These are phyloP conservation scores for Zosterops japonicus DNA, from an alignment of 2,113 vertebrate species.

Conservation along the genomic window DNA sequence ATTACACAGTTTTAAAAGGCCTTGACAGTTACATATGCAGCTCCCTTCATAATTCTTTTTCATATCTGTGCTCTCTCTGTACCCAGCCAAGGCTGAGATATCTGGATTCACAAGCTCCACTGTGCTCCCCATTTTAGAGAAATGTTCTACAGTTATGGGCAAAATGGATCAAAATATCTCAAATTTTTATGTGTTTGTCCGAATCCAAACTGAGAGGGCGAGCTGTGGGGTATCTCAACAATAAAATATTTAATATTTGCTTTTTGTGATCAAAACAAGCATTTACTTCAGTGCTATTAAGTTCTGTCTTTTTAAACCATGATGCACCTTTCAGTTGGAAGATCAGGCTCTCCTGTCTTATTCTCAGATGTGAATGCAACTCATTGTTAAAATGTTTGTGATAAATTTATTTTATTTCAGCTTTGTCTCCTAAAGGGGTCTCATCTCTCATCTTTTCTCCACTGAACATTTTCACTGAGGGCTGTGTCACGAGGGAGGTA, in stretches of 20 bases:
- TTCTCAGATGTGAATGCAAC: neutral
- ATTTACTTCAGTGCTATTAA: neutral
- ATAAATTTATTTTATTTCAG: neutral
- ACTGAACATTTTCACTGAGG: neutral
- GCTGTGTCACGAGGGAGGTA: fast-evolving
- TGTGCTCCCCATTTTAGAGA: neutral
- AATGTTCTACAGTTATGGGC: neutral
- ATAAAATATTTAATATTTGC: neutral
- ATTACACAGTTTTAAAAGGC: neutral
- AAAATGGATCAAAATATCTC: neutral
- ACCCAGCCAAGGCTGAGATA: too few relatives aligned
- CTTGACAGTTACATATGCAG: neutral
- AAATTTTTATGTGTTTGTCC: neutral
- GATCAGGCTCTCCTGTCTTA: neutral
- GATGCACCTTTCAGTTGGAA: neutral
- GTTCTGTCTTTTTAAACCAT: neutral
- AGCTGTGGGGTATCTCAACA: neutral
- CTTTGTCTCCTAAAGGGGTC: neutral
- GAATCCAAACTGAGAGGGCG: neutral
- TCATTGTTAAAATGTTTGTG: neutral
- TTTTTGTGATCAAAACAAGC: neutral
- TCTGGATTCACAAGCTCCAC: too few relatives aligned
- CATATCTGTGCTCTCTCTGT: too few relatives aligned
- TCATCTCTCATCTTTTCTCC: neutral
- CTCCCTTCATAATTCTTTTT: neutral